Percentiles rank a stretch among this genome's conserved stretches.
These are phyloP conservation scores for Tachystola acroxantha DNA, from an alignment of 2,888 invertebrate species.

Conservation along the genomic window DNA sequence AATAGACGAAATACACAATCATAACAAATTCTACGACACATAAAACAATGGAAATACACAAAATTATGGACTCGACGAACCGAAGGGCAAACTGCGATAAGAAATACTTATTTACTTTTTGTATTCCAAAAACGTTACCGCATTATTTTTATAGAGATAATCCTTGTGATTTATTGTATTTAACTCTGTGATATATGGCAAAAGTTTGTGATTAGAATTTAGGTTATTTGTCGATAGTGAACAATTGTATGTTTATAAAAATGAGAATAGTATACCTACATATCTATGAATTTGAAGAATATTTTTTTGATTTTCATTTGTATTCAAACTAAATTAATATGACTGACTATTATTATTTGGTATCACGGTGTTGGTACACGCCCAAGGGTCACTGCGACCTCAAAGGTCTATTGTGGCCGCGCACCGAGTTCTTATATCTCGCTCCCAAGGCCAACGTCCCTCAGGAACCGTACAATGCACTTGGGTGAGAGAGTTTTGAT, in stretches of 20 bases:
- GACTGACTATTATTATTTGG: no score
- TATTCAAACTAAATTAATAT: no score
- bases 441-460: no score
- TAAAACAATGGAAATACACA: constrained; percentile 19
- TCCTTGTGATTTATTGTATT: constrained; percentile 29
- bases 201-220: constrained; percentile 26
- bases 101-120: constrained; percentile 22
- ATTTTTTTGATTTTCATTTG: no score
- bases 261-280: no score
- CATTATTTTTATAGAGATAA: constrained; percentile 31
- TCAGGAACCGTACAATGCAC: no score
- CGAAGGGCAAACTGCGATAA: constrained; percentile 22
- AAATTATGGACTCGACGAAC: constrained; percentile 17
- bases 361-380: no score
- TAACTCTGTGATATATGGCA: constrained; percentile 26
- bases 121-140: constrained; percentile 25
- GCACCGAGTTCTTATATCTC: no score
- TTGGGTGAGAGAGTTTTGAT: no score
- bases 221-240: constrained; percentile 11
- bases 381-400: no score
- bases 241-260: not conserved
- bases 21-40: constrained; percentile 3
- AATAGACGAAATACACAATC: not conserved
- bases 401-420: no score
- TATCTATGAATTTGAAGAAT: no score